phyloP scores from a whole-genome alignment of 2,797 vertebrate genomes.

The Karalla daura region DNA sequence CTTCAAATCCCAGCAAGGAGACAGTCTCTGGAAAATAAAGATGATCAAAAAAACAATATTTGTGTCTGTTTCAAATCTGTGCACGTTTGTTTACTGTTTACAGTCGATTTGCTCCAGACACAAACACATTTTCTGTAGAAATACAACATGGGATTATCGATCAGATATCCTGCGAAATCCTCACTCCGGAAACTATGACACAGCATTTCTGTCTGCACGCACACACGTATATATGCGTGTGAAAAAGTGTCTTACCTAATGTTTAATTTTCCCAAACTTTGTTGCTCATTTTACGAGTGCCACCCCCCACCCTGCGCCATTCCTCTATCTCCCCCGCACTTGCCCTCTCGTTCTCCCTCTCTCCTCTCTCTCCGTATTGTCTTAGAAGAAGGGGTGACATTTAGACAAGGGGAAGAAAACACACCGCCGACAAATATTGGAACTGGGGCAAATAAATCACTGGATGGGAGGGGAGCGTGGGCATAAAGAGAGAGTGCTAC shows the following conservation, averaged over 20 bases:
- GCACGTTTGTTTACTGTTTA: not conserved
- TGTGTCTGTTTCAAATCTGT: not conserved
- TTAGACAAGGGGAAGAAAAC: conserved; percentile 88
- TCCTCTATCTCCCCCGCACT: conserved; percentile 64
- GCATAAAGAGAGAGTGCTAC: conserved; percentile 48
- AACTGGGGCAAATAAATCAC: conserved; percentile 89
- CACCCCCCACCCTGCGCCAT: conserved; percentile 57
- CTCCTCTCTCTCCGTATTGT: conserved; percentile 83
- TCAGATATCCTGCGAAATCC: not conserved
- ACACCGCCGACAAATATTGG: conserved; percentile 88
- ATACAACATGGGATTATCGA: conserved; percentile 7
- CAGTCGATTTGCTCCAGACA: conserved; percentile 7
- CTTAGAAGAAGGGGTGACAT: conserved; percentile 89
- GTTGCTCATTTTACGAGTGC: conserved; percentile 87
- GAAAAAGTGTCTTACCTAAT: conserved; percentile 83
- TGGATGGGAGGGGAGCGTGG: conserved; percentile 57
- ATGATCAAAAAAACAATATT: not conserved
- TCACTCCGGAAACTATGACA: conserved; percentile 33
- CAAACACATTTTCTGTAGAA: conserved; percentile 5
- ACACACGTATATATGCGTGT: conserved; percentile 43
- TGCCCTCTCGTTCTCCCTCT: conserved; percentile 77
- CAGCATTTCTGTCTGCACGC: conserved; percentile 36
- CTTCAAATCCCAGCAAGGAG: conserved; percentile 39
- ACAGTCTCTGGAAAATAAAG: conserved; percentile 20
- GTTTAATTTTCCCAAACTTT: conserved; percentile 92